phyloP scores from a whole-genome alignment of 2,888 invertebrate species.

The Eumerus sabulonum region DNA sequence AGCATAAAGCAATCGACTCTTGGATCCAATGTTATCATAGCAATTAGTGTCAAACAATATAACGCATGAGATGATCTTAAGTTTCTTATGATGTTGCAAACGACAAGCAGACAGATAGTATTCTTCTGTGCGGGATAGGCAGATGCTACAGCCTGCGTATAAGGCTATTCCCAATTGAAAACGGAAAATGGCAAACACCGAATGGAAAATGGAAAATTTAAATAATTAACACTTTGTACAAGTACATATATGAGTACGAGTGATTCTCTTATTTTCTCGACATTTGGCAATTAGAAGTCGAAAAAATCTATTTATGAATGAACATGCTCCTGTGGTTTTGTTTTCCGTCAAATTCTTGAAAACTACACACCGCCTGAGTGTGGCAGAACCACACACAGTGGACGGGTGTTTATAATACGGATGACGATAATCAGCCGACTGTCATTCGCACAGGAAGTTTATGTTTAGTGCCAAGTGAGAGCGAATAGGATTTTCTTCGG shows the following conservation, averaged over 20 bases:
- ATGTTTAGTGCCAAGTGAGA: conserved; percentile 55
- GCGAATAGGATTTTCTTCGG: conserved; percentile 12
- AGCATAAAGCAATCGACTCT: too few species aligned
- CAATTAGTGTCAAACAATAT: conserved; percentile 68
- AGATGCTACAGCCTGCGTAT: too few species aligned
- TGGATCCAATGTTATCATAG: conserved; percentile 65
- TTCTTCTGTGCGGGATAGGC: conserved; percentile 3
- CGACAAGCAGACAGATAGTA: conserved; percentile 56
- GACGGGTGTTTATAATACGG: too few species aligned
- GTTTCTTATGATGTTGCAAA: conserved; percentile 62
- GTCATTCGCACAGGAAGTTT: conserved; percentile 68
- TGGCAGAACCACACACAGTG: too few species aligned
- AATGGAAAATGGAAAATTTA: conserved; percentile 53
- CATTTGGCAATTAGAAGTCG: conserved; percentile 49
- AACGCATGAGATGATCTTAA: conserved; percentile 66
- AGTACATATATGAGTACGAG: too few species aligned
- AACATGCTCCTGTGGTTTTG: neutral
- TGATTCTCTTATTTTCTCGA: conserved; percentile 50
- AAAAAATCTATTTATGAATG: conserved; percentile 54
- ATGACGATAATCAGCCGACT: conserved; percentile 32
- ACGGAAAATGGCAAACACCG: neutral
- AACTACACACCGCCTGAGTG: too few species aligned
- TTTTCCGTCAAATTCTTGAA: too few species aligned
- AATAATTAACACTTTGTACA: conserved; percentile 65
- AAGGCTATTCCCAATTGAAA: neutral